A percentile compares a stretch with the other conserved stretches of the same genome.
phyloP scores from a whole-genome alignment of 2,888 invertebrate species.

The Oconnorella tubifera region DNA sequence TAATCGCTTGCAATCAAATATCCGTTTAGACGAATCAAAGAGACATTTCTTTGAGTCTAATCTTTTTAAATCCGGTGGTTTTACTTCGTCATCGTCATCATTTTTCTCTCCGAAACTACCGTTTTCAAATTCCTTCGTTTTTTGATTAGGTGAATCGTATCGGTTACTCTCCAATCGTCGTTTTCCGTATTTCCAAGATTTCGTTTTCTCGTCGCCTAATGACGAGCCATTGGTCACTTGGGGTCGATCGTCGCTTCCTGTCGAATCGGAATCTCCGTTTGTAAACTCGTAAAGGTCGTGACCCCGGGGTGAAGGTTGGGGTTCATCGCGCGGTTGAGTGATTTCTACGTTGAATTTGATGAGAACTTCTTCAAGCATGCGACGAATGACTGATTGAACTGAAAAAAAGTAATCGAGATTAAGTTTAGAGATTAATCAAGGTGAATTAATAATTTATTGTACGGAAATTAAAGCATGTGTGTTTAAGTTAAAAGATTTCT shows the following conservation, averaged over 20 bases:
- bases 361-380: constrained; percentile 11
- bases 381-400: constrained; percentile 13
- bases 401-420: neutral
- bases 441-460: no score
- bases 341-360: neutral
- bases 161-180: no score
- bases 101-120: neutral
- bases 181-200: neutral
- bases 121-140: neutral
- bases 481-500: no score
- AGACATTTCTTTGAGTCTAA: no score
- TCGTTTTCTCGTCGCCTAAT: no score
- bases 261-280: neutral
- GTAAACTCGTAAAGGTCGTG: neutral
- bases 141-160: no score
- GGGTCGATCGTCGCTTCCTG: neutral
- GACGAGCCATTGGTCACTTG: neutral
- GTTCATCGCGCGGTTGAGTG: neutral
- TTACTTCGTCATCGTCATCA: neutral
- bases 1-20: neutral
- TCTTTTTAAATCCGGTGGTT: neutral
- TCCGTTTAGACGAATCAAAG: neutral
- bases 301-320: neutral
- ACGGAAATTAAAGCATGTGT: no score
- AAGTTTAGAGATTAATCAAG: neutral